Conservation (phyloP, 2,113 vertebrate genomes). For the Sarotherodon lohbergeri region DNA sequence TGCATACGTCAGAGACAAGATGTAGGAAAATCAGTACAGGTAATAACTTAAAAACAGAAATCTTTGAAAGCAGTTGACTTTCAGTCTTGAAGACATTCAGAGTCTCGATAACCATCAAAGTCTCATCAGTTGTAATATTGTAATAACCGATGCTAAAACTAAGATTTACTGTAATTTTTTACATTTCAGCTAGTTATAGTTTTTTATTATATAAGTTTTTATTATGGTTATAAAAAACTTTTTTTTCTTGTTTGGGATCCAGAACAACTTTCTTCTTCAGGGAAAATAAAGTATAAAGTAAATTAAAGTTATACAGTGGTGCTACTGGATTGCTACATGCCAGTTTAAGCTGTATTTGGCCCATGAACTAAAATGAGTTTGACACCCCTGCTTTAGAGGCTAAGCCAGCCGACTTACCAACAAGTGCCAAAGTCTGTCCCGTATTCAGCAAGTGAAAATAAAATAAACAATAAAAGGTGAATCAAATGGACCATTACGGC, state of each 20-base stretch:
- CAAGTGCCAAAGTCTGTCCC: background rate
- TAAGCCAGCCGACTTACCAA: background rate
- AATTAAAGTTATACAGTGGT: background rate
- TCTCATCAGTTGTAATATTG: background rate
- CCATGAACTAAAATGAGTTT: background rate
- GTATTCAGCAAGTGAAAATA: too few species aligned
- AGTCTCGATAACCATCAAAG: background rate
- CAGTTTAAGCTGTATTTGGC: background rate
- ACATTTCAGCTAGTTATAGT: background rate
- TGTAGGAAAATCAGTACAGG: background rate
- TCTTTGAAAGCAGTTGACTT: background rate
- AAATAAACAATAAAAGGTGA: too few species aligned
- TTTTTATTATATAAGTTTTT: background rate
- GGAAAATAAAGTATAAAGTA: background rate
- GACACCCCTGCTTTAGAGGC: background rate
- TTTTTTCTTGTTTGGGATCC: background rate
- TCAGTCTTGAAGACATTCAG: background rate
- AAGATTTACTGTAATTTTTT: background rate
- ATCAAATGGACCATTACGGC: too few species aligned
- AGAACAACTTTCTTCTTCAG: background rate
- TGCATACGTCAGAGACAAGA: background rate
- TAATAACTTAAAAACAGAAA: background rate
- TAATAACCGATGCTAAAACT: background rate
- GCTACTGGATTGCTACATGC: background rate
- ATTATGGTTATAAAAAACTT: background rate